A percentile compares a stretch with the other conserved stretches of the same genome.
These are phyloP conservation scores for Fabriciana adippe DNA, from an alignment of 2,888 invertebrate species.

Conservation along the genomic window DNA sequence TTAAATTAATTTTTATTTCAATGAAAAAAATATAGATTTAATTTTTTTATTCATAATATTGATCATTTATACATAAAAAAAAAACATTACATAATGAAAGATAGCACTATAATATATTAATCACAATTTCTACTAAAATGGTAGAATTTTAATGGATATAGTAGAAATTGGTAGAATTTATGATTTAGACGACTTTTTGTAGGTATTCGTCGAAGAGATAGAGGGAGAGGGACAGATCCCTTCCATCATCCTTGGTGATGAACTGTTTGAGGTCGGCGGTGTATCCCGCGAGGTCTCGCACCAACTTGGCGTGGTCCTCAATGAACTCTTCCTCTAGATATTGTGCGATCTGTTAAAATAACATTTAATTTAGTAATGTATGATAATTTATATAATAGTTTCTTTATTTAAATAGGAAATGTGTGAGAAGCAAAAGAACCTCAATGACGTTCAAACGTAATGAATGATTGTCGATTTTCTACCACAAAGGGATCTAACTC, in stretches of 20 bases:
- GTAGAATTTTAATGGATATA: conserved; percentile 9
- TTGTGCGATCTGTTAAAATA: conserved; percentile 81
- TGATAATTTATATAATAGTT: background rate
- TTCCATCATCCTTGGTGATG: conserved; percentile 73
- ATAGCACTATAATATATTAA: conserved; percentile 9
- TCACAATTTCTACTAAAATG: conserved; percentile 25
- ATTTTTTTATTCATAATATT: too few relatives aligned
- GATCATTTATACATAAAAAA: too few relatives aligned
- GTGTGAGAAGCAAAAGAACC: background rate
- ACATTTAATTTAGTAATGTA: conserved; percentile 6
- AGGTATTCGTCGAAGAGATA: conserved; percentile 89
- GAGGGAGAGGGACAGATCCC: conserved; percentile 84
- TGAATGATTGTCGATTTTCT: too few relatives aligned
- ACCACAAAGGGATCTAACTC: too few relatives aligned
- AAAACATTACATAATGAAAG: too few relatives aligned
- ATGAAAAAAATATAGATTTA: too few relatives aligned
- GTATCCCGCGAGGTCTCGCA: conserved; percentile 88
- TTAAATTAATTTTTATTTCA: too few relatives aligned
- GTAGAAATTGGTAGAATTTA: conserved; percentile 13
- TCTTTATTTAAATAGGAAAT: background rate
- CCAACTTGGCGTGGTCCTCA: conserved; percentile 84
- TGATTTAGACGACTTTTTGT: conserved; percentile 62
- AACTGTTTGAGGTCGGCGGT: conserved; percentile 87
- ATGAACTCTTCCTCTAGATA: conserved; percentile 90
- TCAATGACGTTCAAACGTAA: too few relatives aligned